A percentile compares a stretch with the other conserved stretches of the same genome.
Conservation (phyloP, 2,888 invertebrate species). For the Choreutis nemorana region DNA sequence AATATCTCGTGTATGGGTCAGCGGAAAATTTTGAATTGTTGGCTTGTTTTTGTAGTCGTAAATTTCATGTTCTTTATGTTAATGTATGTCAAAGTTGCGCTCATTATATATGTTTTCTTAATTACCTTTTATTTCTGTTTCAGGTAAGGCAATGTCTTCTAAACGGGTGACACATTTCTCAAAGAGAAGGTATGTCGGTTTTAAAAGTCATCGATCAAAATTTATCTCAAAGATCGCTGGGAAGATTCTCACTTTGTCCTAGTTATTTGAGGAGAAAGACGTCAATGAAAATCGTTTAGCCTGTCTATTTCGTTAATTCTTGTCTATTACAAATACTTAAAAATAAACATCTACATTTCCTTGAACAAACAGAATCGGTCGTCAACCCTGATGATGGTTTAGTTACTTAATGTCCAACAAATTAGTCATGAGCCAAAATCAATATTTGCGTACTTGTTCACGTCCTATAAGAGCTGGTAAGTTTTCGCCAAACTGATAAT, state of each 20-base stretch:
- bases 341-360: too few relatives aligned
- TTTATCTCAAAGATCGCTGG: constrained; percentile 18
- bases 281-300: constrained; percentile 16
- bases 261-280: constrained; percentile 15
- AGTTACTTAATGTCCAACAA: constrained; percentile 52
- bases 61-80: too few relatives aligned
- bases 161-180: constrained; percentile 46
- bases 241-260: constrained; percentile 25
- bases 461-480: constrained; percentile 30
- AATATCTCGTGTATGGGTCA: too few relatives aligned
- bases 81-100: too few relatives aligned
- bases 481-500: constrained; percentile 21
- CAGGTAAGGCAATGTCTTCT: constrained; percentile 63
- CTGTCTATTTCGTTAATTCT: constrained; percentile 24
- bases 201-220: constrained; percentile 20
- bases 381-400: constrained; percentile 43
- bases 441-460: constrained; percentile 37
- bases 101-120: not conserved
- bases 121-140: constrained; percentile 30
- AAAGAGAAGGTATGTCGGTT: constrained; percentile 41
- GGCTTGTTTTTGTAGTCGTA: too few relatives aligned
- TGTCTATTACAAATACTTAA: too few relatives aligned
- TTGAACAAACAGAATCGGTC: constrained; percentile 48
- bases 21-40: too few relatives aligned
- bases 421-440: constrained; percentile 45